phyloP scores from a whole-genome alignment of 1,140 invertebrate species.

The Drosophila nebulosa region DNA sequence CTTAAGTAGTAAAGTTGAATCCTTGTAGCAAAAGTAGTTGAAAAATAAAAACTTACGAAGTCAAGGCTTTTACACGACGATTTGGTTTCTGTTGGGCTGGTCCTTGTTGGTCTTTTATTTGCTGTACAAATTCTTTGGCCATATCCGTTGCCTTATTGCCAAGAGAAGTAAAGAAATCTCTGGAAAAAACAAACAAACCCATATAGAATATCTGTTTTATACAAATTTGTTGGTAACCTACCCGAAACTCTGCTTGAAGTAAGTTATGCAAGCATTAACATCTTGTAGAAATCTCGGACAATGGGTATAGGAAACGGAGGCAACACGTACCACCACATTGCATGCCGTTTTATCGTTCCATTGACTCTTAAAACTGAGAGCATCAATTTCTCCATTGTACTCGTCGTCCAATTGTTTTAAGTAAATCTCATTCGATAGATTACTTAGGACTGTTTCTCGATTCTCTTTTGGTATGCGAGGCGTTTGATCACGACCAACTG shows the following conservation, averaged over 20 bases:
- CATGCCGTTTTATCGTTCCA: conserved; percentile 82
- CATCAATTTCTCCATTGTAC: conserved; percentile 77
- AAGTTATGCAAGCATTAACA: conserved; percentile 90
- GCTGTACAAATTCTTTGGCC: conserved; percentile 93
- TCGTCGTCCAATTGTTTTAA: conserved; percentile 46
- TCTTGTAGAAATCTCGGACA: conserved; percentile 93
- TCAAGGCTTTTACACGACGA: conserved; percentile 23
- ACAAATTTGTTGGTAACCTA: conserved; percentile 23
- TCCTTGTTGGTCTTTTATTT: conserved; percentile 81
- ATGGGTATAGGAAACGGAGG: conserved; percentile 96
- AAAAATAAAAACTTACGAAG: conserved; percentile 55
- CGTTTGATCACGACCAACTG: conserved; percentile 89
- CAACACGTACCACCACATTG: conserved; percentile 87
- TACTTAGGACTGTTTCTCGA: conserved; percentile 60
- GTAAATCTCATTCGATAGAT: conserved; percentile 82
- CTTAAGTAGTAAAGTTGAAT: background rate
- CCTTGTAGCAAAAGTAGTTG: no score
- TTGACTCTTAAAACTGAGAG: conserved; percentile 86
- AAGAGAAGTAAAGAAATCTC: conserved; percentile 90
- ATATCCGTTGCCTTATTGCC: conserved; percentile 95
- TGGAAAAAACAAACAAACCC: conserved; percentile 72
- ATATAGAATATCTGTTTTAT: background rate
- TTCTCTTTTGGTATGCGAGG: conserved; percentile 76
- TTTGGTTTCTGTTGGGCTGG: conserved; percentile 29
- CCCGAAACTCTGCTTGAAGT: conserved; percentile 85